Evolutionary conservation across 2,888 invertebrate species (phyloP).

Genomic region (Cantharis nigra): DNA sequence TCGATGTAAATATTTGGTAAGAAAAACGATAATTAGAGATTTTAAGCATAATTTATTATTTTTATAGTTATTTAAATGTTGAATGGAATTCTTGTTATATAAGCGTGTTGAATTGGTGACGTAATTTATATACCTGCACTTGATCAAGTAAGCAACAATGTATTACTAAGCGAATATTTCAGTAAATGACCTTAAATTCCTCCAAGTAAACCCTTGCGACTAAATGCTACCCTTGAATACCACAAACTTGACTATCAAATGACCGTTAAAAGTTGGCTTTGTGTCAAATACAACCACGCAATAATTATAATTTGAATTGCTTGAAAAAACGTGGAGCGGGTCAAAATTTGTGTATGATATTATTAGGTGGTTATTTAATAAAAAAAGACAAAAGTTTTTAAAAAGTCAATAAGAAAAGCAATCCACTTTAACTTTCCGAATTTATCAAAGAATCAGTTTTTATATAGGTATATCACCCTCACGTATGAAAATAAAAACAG

Average conservation of each 20-base stretch:
- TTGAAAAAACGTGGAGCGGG: not conserved
- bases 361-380: not conserved
- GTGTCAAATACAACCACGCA: constrained; percentile 5
- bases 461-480: constrained; percentile 17
- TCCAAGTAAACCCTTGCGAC: constrained; percentile 13
- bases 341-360: not conserved
- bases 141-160: constrained; percentile 9
- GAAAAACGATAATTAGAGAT: no score
- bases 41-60: not conserved
- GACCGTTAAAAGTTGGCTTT: constrained; percentile 17
- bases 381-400: not conserved
- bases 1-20: no score
- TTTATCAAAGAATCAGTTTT: constrained; percentile 25
- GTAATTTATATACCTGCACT: constrained; percentile 11
- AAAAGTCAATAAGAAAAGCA: constrained; percentile 11
- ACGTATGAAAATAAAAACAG: constrained; percentile 30
- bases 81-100: not conserved
- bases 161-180: constrained; percentile 9
- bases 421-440: constrained; percentile 18
- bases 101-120: not conserved
- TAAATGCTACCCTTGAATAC: constrained; percentile 18
- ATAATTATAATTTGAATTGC: not conserved
- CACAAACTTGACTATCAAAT: constrained; percentile 16
- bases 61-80: not conserved
- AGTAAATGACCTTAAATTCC: constrained; percentile 13